Percentiles rank a stretch among this genome's conserved stretches.
Conservation (phyloP, 2,113 vertebrate species). For the Otis tarda region DNA sequence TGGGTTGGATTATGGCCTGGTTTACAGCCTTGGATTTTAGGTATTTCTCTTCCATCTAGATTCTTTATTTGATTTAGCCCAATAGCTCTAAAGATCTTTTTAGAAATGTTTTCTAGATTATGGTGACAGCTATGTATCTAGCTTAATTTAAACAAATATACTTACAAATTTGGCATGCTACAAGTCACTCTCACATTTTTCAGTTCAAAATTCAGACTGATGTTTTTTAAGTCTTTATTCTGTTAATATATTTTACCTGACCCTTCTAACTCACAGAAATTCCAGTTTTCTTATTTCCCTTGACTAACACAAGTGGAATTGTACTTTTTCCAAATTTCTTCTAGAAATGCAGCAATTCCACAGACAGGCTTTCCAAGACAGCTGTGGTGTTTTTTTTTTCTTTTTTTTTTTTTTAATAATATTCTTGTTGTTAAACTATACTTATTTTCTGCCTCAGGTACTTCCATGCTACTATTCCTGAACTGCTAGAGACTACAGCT, state of each 20-base stretch:
- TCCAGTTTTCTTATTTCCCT: background rate
- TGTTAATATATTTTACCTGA: background rate
- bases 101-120: background rate
- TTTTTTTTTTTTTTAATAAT: background rate
- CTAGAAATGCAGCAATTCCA: background rate
- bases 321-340: background rate
- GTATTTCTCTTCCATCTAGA: background rate
- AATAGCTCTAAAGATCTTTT: background rate
- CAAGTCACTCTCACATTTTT: background rate
- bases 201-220: background rate
- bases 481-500: background rate
- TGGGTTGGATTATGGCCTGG: fast-evolving
- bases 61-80: background rate
- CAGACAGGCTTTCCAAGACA: background rate
- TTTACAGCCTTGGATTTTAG: background rate
- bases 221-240: background rate
- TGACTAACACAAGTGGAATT: background rate
- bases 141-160: background rate
- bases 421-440: background rate
- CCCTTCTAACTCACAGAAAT: background rate
- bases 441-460: background rate
- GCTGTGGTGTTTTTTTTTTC: too few species aligned
- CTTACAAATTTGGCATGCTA: background rate
- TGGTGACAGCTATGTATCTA: background rate
- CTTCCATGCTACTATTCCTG: background rate